Evolutionary conservation across 2,888 invertebrate species (phyloP), one percentile per base, ranked within the genome.

Genomic region (Cynaeus angustus): DNA sequence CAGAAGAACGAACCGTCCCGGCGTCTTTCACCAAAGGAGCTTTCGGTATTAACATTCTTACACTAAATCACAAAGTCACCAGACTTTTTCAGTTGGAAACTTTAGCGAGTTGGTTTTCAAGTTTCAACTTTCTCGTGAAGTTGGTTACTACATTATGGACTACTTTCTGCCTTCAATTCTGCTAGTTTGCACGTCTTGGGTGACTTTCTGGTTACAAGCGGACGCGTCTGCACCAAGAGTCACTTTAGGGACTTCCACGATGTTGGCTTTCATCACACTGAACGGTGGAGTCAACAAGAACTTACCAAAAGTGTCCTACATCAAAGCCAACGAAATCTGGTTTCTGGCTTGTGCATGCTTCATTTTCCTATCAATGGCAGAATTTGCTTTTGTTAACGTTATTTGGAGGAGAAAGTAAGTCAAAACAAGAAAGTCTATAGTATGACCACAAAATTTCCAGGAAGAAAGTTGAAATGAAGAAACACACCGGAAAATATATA

Each of bases 301-400:
- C 4, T 85, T 95, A 70, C 95, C 95, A 0, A 95, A 95, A 84
- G 95, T 95, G 13, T 95, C 95, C 1, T 95, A 95, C 80, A 94
- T 95, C 71, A 96, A 95, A 85, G 94, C 94, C 1, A 94, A 94
- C 72, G 95, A 96, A 84, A 92, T 95, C 71, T 96, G 95, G 95
- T 95, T 95, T 83, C 86, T 96, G 61, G 94, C 92, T 3, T 95
- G 95, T 80, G 93, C 92, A 0, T 91, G 92, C 50, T 95, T 95
- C 80, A 93, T 95, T 74, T 95, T 95, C 84, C 91, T 93, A 10
- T 94, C 94, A 8, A 88, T 95, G 80, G 91, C 94, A 0, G 95
- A 95, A 82, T 95, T 95, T 80, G 95, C 95, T 4, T 95, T 95
- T 79, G 95, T 95, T 43, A 95, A 95, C 82, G 94, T 93, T 6